These are phyloP conservation scores for Diuraphis noxia DNA, from an alignment of 1,140 invertebrate genomes.

Conservation along the genomic window DNA sequence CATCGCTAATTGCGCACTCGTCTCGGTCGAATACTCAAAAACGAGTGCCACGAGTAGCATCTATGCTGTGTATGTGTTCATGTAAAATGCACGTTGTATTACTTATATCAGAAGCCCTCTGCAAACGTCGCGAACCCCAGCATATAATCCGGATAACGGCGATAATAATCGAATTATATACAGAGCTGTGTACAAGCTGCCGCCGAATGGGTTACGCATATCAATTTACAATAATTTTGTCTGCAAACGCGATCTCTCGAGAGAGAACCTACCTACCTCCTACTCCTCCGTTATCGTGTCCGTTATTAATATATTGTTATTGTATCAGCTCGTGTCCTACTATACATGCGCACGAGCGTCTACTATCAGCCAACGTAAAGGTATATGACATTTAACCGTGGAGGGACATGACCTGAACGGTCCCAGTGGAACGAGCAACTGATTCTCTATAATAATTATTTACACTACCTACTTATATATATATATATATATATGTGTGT, in stretches of 20 bases:
- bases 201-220: background rate
- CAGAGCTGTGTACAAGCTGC: background rate
- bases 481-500: no score
- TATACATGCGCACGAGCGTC: background rate
- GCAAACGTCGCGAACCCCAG: background rate
- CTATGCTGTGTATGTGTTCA: background rate
- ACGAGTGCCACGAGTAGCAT: background rate
- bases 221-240: slow-evolving; percentile 34
- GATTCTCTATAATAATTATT: background rate
- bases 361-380: slow-evolving; percentile 11
- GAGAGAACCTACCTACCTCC: background rate
- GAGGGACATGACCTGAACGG: background rate
- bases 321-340: background rate
- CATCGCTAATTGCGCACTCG: background rate
- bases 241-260: background rate
- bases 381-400: background rate
- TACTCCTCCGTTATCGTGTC: slow-evolving; percentile 32
- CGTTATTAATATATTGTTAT: slow-evolving; percentile 39
- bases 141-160: slow-evolving; percentile 14
- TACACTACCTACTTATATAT: no score
- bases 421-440: slow-evolving; percentile 17
- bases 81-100: background rate
- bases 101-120: background rate
- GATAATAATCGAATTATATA: slow-evolving; percentile 37
- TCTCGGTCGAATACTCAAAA: background rate